Conservation (phyloP, 2,113 vertebrate genomes). For the Actinemys pallida region DNA sequence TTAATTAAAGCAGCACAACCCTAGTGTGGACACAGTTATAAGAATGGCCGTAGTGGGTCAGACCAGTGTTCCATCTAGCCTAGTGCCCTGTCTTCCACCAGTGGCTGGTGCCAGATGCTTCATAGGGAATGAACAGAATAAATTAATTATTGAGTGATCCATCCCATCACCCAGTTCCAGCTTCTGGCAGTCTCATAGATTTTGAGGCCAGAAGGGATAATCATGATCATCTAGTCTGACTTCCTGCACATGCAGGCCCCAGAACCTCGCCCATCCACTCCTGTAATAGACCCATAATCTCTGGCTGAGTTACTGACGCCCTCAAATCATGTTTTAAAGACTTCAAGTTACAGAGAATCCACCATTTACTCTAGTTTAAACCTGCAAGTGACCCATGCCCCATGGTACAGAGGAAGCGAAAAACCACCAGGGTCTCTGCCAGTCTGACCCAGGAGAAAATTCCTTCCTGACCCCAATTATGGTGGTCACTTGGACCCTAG, state of each 20-base stretch:
- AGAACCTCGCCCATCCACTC: background rate
- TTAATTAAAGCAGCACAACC: background rate
- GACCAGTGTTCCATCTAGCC: background rate
- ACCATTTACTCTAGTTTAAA: background rate
- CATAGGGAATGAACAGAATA: no score
- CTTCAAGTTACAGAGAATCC: no score
- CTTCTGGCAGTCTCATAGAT: background rate
- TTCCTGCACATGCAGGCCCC: no score
- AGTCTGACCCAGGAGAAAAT: background rate
- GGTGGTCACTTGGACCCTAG: background rate
- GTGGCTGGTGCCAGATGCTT: no score
- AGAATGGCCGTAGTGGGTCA: background rate
- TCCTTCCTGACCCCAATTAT: background rate
- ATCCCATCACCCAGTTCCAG: background rate
- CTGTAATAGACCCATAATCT: background rate
- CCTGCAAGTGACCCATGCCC: background rate
- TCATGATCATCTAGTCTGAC: background rate
- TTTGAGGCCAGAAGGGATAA: background rate
- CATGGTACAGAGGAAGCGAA: background rate
- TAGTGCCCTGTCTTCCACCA: background rate
- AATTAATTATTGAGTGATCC: background rate
- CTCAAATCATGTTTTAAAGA: background rate
- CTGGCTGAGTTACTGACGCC: background rate
- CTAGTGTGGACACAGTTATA: background rate
- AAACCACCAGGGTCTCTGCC: background rate